phyloP scores from a whole-genome alignment of 2,888 invertebrate genomes.

The Gryllus longicercus region DNA sequence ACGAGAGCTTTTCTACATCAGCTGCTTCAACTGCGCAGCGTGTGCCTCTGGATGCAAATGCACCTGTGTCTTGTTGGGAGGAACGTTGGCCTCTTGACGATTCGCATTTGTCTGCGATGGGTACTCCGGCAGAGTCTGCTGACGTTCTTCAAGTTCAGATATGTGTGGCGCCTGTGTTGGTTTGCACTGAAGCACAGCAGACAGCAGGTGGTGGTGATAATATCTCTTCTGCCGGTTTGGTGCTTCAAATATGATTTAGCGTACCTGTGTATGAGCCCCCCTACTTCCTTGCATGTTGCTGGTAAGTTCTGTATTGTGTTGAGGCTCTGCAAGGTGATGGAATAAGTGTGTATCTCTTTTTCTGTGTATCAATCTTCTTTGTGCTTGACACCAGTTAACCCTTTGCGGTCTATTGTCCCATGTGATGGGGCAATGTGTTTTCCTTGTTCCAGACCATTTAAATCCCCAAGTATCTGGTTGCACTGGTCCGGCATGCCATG shows the following conservation, averaged over 20 bases:
- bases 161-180: slow-evolving; percentile 79
- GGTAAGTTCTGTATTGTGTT: too few species aligned
- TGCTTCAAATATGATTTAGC: slow-evolving; percentile 45
- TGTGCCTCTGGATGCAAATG: slow-evolving; percentile 62
- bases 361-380: too few species aligned
- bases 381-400: too few species aligned
- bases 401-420: too few species aligned
- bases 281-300: not conserved
- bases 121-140: not conserved
- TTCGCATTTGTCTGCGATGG: too few species aligned
- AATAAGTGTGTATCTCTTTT: too few species aligned
- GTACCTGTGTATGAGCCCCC: not conserved
- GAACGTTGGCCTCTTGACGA: slow-evolving; percentile 50
- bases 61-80: slow-evolving; percentile 80
- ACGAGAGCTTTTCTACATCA: slow-evolving; percentile 78
- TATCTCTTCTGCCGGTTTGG: slow-evolving; percentile 82
- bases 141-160: slow-evolving; percentile 53
- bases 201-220: slow-evolving; percentile 87
- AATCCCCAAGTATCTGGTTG: too few species aligned
- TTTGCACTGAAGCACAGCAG: slow-evolving; percentile 74
- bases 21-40: slow-evolving; percentile 53
- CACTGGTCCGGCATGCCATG: too few species aligned
- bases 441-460: too few species aligned
- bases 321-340: too few species aligned
- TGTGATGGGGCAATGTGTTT: too few species aligned